phyloP scores from a whole-genome alignment of 2,888 invertebrate species.

The Caenorhabditis sp. region DNA sequence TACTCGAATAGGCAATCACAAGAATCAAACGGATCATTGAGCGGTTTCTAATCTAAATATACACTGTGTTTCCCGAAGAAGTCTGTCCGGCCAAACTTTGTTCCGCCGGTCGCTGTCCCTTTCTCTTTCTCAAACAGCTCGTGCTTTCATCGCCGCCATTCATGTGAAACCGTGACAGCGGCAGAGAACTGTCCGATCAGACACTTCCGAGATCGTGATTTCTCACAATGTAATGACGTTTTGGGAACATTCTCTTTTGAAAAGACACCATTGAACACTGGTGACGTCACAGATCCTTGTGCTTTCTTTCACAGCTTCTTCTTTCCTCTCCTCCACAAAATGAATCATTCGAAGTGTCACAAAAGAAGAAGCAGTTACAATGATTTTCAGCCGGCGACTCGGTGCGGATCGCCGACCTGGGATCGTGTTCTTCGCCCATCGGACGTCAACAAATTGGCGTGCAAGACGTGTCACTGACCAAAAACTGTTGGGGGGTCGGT shows the following conservation, averaged over 20 bases:
- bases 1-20: too few species aligned
- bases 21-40: too few species aligned
- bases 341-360: neutral
- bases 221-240: slow-evolving; percentile 14
- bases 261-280: slow-evolving; percentile 18
- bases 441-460: slow-evolving; percentile 54
- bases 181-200: neutral
- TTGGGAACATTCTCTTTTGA: slow-evolving; percentile 18
- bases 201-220: slow-evolving; percentile 9
- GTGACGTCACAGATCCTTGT: slow-evolving; percentile 44
- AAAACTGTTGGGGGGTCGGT: slow-evolving; percentile 57
- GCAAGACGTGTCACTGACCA: slow-evolving; percentile 56
- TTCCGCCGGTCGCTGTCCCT: too few species aligned
- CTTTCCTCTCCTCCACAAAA: neutral
- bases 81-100: neutral
- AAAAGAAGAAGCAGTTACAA: neutral
- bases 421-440: slow-evolving; percentile 55
- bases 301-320: slow-evolving; percentile 9
- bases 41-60: too few species aligned
- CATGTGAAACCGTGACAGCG: slow-evolving; percentile 3
- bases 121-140: neutral
- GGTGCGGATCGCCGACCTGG: slow-evolving; percentile 53
- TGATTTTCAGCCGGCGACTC: slow-evolving; percentile 37
- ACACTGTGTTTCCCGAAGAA: neutral
- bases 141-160: neutral